phyloP scores from a whole-genome alignment of 2,113 vertebrate genomes.

The Rallus limicola region DNA sequence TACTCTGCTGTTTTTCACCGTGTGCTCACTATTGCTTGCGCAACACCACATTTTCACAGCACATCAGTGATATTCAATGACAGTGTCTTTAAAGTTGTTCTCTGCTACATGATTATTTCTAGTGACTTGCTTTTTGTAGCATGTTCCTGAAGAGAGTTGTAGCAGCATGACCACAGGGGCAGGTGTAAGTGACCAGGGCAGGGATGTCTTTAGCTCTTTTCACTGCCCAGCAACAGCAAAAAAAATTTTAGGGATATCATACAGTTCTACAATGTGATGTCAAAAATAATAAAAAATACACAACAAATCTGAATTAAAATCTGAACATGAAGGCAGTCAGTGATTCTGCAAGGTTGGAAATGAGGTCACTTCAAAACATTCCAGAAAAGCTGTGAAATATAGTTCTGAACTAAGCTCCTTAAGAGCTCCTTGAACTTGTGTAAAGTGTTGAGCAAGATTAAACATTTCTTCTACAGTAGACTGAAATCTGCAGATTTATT shows the following conservation, averaged over 20 bases:
- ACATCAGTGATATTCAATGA: neutral
- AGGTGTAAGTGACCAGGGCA: neutral
- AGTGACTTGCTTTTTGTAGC: neutral
- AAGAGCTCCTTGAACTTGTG: neutral
- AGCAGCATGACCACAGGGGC: rapidly evolving
- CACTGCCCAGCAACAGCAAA: neutral
- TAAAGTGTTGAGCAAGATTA: conserved; percentile 49
- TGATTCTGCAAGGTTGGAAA: neutral
- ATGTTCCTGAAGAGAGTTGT: neutral
- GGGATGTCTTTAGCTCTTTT: neutral
- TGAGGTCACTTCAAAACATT: neutral
- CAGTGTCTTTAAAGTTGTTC: neutral
- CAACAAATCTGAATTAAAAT: neutral
- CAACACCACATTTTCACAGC: neutral
- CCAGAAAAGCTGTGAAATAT: neutral
- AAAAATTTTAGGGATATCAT: neutral
- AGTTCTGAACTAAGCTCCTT: conserved; percentile 47
- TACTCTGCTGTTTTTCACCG: neutral
- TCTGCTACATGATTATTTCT: neutral
- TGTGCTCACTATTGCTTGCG: neutral
- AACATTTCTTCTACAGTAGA: neutral
- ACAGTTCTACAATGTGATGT: neutral
- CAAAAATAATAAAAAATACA: neutral
- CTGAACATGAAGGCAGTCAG: neutral
- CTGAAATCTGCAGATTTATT: conserved; percentile 31